These are phyloP conservation scores for Ceryle rudis DNA, from an alignment of 2,797 vertebrate genomes.

Conservation along the genomic window DNA sequence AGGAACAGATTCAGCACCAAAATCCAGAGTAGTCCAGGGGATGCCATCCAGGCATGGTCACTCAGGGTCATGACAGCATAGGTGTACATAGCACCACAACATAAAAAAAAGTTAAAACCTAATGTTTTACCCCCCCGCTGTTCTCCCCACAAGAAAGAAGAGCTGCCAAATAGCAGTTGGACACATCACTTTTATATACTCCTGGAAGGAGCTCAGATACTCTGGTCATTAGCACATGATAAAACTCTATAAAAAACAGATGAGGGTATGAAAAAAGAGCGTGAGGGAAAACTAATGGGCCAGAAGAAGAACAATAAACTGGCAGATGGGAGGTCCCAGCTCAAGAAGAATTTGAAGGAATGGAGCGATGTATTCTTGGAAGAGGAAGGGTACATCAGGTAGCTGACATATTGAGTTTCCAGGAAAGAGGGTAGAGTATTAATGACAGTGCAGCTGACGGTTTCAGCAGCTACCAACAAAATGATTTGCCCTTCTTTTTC, in stretches of 20 bases:
- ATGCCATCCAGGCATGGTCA: not conserved
- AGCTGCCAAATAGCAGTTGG: not conserved
- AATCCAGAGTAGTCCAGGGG: not conserved
- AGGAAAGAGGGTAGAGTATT: constrained; percentile 63
- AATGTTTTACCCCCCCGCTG: not conserved
- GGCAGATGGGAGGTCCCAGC: constrained; percentile 53
- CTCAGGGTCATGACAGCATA: accelerated
- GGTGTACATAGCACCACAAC: not conserved
- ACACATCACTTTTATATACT: not conserved
- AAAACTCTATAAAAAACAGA: constrained; percentile 7
- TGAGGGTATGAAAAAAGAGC: not conserved
- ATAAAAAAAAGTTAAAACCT: not conserved
- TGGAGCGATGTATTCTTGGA: constrained; percentile 63
- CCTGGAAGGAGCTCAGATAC: not conserved
- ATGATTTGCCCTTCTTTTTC: constrained; percentile 68
- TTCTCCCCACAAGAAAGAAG: not conserved
- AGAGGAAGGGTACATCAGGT: constrained; percentile 66
- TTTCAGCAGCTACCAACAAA: constrained; percentile 66
- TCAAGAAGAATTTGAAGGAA: constrained; percentile 70
- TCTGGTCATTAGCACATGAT: not conserved
- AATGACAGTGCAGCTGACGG: constrained; percentile 68
- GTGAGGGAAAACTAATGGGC: constrained; percentile 17
- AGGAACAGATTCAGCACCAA: not conserved
- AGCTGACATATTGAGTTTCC: constrained; percentile 68
- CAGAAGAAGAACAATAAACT: constrained; percentile 60